phyloP scores from a whole-genome alignment of 2,888 invertebrate genomes.

The Caenorhabditis becei region DNA sequence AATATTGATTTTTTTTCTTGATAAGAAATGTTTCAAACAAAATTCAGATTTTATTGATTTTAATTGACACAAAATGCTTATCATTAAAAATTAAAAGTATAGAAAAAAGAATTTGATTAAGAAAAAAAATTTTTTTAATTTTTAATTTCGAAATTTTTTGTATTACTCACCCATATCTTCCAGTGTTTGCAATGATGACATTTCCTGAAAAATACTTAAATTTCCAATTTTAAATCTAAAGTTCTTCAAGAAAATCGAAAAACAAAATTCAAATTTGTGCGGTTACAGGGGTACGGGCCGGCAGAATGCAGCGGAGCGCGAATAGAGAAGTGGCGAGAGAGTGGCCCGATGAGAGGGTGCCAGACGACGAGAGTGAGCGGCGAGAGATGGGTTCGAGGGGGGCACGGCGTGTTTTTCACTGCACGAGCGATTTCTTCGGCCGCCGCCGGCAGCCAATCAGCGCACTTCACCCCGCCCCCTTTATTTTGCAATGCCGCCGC shows the following conservation, averaged over 20 bases:
- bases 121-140: not conserved
- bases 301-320: slow-evolving; percentile 54
- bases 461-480: too few species aligned
- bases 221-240: not conserved
- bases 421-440: too few species aligned
- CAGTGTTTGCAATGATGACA: slow-evolving; percentile 20
- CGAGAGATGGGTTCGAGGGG: too few species aligned
- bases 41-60: too few species aligned
- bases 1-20: too few species aligned
- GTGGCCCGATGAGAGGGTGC: slow-evolving; percentile 2
- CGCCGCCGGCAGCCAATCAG: too few species aligned
- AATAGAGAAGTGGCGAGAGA: slow-evolving; percentile 29
- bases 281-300: not conserved
- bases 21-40: too few species aligned
- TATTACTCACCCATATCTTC: slow-evolving; percentile 54
- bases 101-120: slow-evolving; percentile 12
- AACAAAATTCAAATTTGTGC: slow-evolving; percentile 26
- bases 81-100: too few species aligned
- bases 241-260: not conserved
- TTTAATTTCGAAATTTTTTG: not conserved
- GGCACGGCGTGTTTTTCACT: too few species aligned
- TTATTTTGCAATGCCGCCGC: too few species aligned
- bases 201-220: not conserved
- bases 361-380: slow-evolving; percentile 9
- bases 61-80: too few species aligned